Evolutionary conservation across 2,797 vertebrate species (phyloP).

Genomic region (Scarus forsteni): DNA sequence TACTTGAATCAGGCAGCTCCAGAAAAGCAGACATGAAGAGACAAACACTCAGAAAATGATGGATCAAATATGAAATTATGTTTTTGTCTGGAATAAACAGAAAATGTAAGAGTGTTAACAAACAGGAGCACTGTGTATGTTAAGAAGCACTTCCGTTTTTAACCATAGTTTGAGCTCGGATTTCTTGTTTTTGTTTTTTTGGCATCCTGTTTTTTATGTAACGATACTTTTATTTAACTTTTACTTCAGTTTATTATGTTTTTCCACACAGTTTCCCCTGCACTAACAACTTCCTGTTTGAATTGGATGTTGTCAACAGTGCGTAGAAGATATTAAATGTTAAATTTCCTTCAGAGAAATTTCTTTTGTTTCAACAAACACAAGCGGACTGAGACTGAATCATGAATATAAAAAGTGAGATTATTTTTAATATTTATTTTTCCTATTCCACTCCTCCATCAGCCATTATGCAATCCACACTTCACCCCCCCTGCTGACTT

Average conservation of each 20-base stretch:
- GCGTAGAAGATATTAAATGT: neutral
- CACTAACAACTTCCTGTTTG: too few relatives aligned
- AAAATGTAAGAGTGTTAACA: slow-evolving; percentile 5
- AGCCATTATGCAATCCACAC: neutral
- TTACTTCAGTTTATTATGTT: slow-evolving; percentile 8
- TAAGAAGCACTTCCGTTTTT: neutral
- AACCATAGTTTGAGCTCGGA: neutral
- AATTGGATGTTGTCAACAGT: neutral
- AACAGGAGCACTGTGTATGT: neutral
- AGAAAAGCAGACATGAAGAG: slow-evolving; percentile 1
- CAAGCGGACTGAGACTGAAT: neutral
- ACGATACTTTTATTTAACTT: slow-evolving; percentile 6
- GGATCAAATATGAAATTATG: neutral
- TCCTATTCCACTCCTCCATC: neutral
- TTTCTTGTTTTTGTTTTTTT: neutral
- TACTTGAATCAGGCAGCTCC: slow-evolving; percentile 2
- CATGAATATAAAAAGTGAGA: neutral
- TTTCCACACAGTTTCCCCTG: slow-evolving; percentile 1
- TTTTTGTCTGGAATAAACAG: neutral
- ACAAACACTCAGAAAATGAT: neutral
- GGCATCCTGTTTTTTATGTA: neutral
- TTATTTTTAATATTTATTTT: slow-evolving; percentile 9
- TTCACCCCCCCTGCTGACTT: neutral
- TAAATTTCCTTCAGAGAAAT: neutral
- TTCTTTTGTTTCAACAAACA: neutral